Percentiles rank a stretch among this genome's conserved stretches.
Evolutionary conservation across 2,797 vertebrate genomes (phyloP).

Genomic region (Tadarida brasiliensis): DNA sequence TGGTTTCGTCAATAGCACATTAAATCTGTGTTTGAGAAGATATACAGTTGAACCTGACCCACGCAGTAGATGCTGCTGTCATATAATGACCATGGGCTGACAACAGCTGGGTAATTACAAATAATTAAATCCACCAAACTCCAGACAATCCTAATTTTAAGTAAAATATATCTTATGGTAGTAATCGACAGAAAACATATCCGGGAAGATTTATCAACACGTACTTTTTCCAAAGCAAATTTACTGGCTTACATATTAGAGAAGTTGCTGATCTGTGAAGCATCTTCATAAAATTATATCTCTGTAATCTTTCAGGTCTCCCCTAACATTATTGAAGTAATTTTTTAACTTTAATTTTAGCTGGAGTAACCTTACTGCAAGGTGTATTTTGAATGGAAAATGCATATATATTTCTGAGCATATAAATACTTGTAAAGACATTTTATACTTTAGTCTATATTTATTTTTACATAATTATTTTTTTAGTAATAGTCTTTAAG

Average conservation of each 20-base stretch:
- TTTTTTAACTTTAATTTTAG: constrained; percentile 57
- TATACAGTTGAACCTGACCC: constrained; percentile 98
- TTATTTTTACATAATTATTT: constrained; percentile 20
- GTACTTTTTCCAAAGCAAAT: constrained; percentile 87
- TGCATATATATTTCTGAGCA: constrained; percentile 29
- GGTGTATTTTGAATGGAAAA: constrained; percentile 35
- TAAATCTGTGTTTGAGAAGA: constrained; percentile 99
- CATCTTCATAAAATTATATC: constrained; percentile 79
- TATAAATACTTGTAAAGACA: constrained; percentile 30
- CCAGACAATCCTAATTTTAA: constrained; percentile 96
- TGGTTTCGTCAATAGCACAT: constrained; percentile 99
- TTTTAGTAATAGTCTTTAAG: constrained; percentile 37
- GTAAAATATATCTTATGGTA: constrained; percentile 95
- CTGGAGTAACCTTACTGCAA: constrained; percentile 37
- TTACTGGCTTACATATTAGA: constrained; percentile 83
- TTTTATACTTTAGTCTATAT: constrained; percentile 37
- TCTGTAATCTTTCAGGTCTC: constrained; percentile 62
- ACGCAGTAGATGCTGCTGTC: constrained; percentile 91
- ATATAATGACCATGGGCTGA: constrained; percentile 94
- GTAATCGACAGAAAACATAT: constrained; percentile 88
- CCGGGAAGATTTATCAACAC: constrained; percentile 88
- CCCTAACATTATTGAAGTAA: constrained; percentile 64
- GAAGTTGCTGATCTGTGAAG: constrained; percentile 84
- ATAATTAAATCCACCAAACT: constrained; percentile 96
- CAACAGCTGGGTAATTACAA: constrained; percentile 96